phyloP scores from a whole-genome alignment of 1,140 invertebrate genomes.

The Calliphora vicina region DNA sequence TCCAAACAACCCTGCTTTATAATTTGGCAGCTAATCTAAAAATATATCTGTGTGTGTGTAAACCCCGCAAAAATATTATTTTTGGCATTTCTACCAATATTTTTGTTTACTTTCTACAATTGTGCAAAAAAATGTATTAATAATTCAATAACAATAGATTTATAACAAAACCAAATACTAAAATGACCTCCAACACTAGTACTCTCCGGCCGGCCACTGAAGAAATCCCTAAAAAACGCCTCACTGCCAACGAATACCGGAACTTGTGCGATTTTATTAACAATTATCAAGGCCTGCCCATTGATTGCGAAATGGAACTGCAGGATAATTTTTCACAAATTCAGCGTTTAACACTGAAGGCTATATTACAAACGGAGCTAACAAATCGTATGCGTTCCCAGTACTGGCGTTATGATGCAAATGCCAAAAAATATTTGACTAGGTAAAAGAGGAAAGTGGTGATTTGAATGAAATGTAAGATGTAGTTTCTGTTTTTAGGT shows the following conservation, averaged over 20 bases:
- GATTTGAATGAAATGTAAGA: not conserved
- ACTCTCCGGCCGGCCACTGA: not conserved
- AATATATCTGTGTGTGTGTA: not conserved
- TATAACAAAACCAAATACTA: not conserved
- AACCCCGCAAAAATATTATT: not conserved
- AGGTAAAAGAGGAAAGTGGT: conserved; percentile 38
- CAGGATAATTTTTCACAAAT: conserved; percentile 58
- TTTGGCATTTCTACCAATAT: not conserved
- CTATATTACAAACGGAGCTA: conserved; percentile 64
- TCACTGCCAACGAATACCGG: conserved; percentile 44
- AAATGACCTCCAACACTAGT: not conserved
- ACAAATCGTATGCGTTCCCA: conserved; percentile 58
- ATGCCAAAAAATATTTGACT: conserved; percentile 47
- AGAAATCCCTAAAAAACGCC: conserved; percentile 39
- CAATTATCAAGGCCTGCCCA: conserved; percentile 49
- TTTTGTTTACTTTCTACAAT: not conserved
- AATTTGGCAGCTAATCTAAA: too few relatives aligned
- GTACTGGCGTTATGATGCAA: conserved; percentile 63
- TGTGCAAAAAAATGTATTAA: not conserved
- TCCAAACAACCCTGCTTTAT: too few relatives aligned
- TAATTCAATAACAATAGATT: not conserved
- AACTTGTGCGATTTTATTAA: conserved; percentile 52
- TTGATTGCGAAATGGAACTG: conserved; percentile 62
- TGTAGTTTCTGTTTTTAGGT: conserved; percentile 40
- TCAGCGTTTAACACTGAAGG: conserved; percentile 64